Percentiles rank a stretch among this genome's conserved stretches.
Conservation (phyloP, 2,888 invertebrate species). For the Pseudanteris insignis region DNA sequence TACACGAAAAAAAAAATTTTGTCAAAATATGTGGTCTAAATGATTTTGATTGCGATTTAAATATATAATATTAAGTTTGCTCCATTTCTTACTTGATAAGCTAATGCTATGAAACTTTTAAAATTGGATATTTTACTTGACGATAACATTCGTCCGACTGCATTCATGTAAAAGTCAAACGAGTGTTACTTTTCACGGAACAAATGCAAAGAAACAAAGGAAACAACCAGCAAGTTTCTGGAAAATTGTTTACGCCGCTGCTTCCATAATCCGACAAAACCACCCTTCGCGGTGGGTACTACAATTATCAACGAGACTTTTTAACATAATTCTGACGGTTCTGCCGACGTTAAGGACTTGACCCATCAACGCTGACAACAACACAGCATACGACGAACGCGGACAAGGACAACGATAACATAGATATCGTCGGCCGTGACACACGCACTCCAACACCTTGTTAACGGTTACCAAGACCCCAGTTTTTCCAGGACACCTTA, state of each 20-base stretch:
- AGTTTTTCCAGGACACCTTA: constrained; percentile 60
- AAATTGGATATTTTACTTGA: no score
- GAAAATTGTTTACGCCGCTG: constrained; percentile 21
- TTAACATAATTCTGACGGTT: constrained; percentile 53
- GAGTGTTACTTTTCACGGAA: no score
- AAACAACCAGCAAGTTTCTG: constrained; percentile 28
- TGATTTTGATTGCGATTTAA: no score
- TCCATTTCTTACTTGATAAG: no score
- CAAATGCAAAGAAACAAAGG: constrained; percentile 32
- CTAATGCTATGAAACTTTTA: no score
- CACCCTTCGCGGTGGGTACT: constrained; percentile 52
- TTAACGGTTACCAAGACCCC: constrained; percentile 51
- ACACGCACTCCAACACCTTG: constrained; percentile 57
- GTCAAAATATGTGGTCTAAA: no score
- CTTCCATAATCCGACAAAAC: constrained; percentile 43
- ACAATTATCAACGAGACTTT: constrained; percentile 60
- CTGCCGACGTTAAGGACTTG: constrained; percentile 54
- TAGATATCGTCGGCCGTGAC: constrained; percentile 38
- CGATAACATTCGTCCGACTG: no score
- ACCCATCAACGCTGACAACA: constrained; percentile 49
- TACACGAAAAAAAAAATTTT: no score
- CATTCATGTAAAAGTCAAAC: no score
- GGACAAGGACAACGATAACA: constrained; percentile 40
- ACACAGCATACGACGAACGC: constrained; percentile 41
- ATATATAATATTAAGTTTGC: no score